Evolutionary conservation across 2,797 vertebrate genomes (phyloP), one percentile per base, ranked within the genome.

Genomic region (Diplodus sargus): DNA sequence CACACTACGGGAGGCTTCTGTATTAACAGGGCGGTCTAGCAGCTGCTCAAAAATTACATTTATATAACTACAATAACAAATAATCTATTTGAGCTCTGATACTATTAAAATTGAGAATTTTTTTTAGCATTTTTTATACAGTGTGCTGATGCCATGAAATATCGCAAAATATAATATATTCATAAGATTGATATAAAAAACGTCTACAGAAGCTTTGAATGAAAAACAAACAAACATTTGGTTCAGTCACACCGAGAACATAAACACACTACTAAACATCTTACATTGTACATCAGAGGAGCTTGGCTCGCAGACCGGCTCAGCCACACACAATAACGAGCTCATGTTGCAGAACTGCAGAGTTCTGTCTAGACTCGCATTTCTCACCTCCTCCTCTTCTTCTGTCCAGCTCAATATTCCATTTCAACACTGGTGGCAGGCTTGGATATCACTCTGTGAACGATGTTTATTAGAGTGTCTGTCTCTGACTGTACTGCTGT

Each of bases 351-450:
- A 84, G 79, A 86, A 69, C 79, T 83, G 69, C 68, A 83, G 69
- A 69, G 75, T 83, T 77, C 70, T 20, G 89, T 91, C 90, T 89
- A 92, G 90, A 90, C 89, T 14, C 64, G 18, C 72, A 30, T 76
- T 84, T 90, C 85, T 89, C 91, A 90, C 90, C 84, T 87, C 88
- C 90, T 91, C 90, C 87, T 89, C 90, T 59, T 78, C 84, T 87
- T 85, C 85, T 86, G 88, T 89, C 82, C 87, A 4, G 61, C 82
- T 91, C 79, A 49, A 66, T 85, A 74, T 84, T 86, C 68, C 69
- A 65, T 71, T 79, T 83, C 76, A 81, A 53, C 81, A 65, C 76
- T 43, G 47, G 61, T 72, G 58, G 62, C 82, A 66, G 62, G 70
- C 82, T 77, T 4, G 25, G 49, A 51, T 60, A 71, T 81, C 56